Base-by-base conservation (phyloP, 2,113 vertebrate species). In the Pedionomus torquatus region DNA sequence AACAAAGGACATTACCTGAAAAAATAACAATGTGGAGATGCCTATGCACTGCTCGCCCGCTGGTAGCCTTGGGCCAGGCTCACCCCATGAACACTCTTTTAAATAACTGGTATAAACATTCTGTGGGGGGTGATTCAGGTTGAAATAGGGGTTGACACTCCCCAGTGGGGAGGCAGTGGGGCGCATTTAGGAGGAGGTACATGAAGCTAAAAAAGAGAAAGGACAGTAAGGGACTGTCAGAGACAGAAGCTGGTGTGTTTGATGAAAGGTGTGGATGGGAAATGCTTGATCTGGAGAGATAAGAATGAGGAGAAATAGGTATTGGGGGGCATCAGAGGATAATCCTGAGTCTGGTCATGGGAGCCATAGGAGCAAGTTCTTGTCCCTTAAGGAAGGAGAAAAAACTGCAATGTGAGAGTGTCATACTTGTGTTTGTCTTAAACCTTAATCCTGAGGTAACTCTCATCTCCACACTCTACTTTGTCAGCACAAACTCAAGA, bases 141-240 rank as follows among this genome's bases (percentile, higher is more conserved):
- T 1, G 3, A 77, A 77, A 41, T 0, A 0, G 20, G 11, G 25
- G 9, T 30, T 64, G 20, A 30, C 31, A 26, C 49, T 55, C 10
- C 41, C 52, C 19, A 18, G 9, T 1, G 3, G 5, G 23, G 21
- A n/a, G 54, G 18, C 23, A 58, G 5, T 9, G 20, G 15, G 57
- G 18, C 33, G 23, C 15, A 17, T 43, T 66, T 54, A 61, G 30
- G 35, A 63, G 8, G 31, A 90, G 31, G 14, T 19, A 25, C 7
- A 30, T 43, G 35, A 77, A 41, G 20, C 48, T 49, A 51, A 41
- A 65, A 89, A 43, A n/a, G 20, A 49, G 51, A 57, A 89, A 43
- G 35, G 57, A 16, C 7, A 6, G 23, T 24, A 65, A 57, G 28
- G 31, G 17, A 26, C 43, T 80, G 5, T 55, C 30, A 64, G 64